Evolutionary conservation across 2,113 vertebrate species (phyloP), one percentile per base, ranked within the genome.

Genomic region (Suricata suricatta): DNA sequence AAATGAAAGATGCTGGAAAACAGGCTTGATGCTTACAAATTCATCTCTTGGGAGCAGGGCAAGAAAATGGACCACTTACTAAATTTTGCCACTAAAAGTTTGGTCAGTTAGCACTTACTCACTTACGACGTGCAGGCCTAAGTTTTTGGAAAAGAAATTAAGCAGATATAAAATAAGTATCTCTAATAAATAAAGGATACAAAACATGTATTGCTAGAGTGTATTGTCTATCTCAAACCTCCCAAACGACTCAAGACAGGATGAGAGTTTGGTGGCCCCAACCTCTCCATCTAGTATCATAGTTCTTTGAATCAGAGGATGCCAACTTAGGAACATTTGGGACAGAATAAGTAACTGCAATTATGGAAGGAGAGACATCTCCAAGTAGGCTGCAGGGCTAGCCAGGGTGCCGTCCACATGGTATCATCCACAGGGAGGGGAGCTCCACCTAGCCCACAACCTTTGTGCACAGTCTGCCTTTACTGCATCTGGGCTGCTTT

Each of bases 251-350:
- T 57, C 12, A 52, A 79, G 11, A 54, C 33, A 38, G 15, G 47
- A 17, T 35, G 7, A 12, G 0, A 72, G 4, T 35, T 68, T 25
- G 9, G 1, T 14, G 12, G 1, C 0, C 3, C 14, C 0, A 2
- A 1, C 0, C 2, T 16, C 2, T 29, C 25, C 38, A 23, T 3
- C 7, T n/a, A 14, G 2, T 21, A 4, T 27, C 10, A 19, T 1
- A 90, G 21, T 8, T 71, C 2, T 29, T 31, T 2, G 7, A 41
- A 25, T 63, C 14, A 29, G 44, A 44, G 6, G 7, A 38, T 3
- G 6, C 5, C 17, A 31, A 54, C 10, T 60, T 60, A 21, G 29
- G 19, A 35, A 47, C 2, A 1, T 47, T 12, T 5, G 27, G 12
- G 21, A 72, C 16, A n/a, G 41, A 68, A 17, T 2, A 29, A 6